Base-by-base conservation (phyloP, 2,113 vertebrate species). In the Rhipidura dahli region DNA sequence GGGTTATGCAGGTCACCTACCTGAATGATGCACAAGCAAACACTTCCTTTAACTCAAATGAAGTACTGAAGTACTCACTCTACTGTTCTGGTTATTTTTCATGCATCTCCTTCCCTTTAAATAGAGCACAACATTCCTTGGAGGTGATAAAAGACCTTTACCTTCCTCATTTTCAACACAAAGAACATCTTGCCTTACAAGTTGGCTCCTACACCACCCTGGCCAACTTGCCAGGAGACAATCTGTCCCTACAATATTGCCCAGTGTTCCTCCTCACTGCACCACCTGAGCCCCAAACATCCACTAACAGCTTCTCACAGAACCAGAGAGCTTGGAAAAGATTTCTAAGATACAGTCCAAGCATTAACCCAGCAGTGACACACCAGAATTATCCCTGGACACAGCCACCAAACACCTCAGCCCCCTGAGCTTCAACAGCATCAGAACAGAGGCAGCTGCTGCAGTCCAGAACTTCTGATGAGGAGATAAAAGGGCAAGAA, bases 21-120 rank as follows among this genome's bases (percentile, higher is more conserved):
- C 70, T 4, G 3, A 1, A 57, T 0, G 1, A 56, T 13, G 18
- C 16, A n/a, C 0, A 1, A 89, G 44, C 13, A 77, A 80, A 63
- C 0, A 8, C 11, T n/a, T 90, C 47, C 68, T 90, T 65, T 35
- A 30, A 66, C 33, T 40, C 49, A 66, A 70, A 16, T 4, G 6
- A n/a, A n/a, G n/a, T n/a, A n/a, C 37, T 60, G 49, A 10, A 31
- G 20, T 6, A 26, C 15, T 68, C 17, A 53, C 8, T 33, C 26
- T 14, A 19, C 45, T 57, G 33, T 57, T 75, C 0, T 45, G 6
- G 24, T 53, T 65, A 65, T 66, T 90, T 79, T 65, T 65, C 40
- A 84, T 20, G 24, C 33, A 22, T 28, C 31, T 92, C 31, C 49
- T 53, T 53, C 49, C 27, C 42, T 64, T 93, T 85, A 81, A 94